Percentiles rank a stretch among this genome's conserved stretches.
These are phyloP conservation scores for Eristalis arbustorum DNA, from an alignment of 2,888 invertebrate species.

Conservation along the genomic window DNA sequence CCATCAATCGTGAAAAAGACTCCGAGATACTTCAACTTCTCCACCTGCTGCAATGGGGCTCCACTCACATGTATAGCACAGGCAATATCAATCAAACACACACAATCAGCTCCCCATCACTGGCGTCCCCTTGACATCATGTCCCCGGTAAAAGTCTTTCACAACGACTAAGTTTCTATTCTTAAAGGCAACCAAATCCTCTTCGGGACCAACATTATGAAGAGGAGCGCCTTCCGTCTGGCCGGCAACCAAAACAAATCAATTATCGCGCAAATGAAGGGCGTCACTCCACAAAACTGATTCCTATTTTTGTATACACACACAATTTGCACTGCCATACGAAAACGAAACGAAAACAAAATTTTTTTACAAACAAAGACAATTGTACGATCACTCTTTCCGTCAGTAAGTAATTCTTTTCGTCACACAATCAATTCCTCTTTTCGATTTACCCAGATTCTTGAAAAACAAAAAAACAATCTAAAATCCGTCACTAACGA, in stretches of 20 bases:
- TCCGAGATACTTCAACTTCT: no score
- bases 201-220: slow-evolving; percentile 15
- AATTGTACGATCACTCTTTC: not conserved
- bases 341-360: not conserved
- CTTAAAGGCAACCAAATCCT: not conserved
- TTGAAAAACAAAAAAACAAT: slow-evolving; percentile 12
- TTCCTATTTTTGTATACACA: slow-evolving; percentile 62
- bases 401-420: not conserved
- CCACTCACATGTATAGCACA: no score
- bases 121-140: no score
- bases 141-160: no score
- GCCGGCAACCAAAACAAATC: not conserved
- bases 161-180: not conserved
- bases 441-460: not conserved
- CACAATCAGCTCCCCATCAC: no score
- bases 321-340: slow-evolving; percentile 62
- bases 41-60: no score
- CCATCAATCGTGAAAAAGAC: no score
- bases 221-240: not conserved
- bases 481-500: slow-evolving; percentile 46
- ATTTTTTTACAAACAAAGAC: slow-evolving; percentile 3
- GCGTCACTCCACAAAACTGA: slow-evolving; percentile 60
- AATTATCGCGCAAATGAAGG: slow-evolving; percentile 1
- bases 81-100: no score
- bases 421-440: not conserved